Conservation (phyloP, 2,113 vertebrate genomes). For the Python bivittatus region DNA sequence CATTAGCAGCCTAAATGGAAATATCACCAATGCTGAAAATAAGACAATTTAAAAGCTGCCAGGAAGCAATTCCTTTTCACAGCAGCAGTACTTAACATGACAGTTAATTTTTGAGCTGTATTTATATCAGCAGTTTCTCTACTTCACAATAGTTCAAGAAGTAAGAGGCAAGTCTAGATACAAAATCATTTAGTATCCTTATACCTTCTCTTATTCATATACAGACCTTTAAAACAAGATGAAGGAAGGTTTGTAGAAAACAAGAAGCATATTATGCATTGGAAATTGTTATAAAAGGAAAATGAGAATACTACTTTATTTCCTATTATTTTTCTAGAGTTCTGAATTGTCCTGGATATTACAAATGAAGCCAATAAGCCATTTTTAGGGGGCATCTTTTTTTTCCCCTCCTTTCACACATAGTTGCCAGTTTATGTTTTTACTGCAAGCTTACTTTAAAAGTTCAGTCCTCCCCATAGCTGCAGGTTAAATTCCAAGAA, state of each 20-base stretch:
- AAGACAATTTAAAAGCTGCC: background rate
- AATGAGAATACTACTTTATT: background rate
- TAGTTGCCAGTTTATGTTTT: background rate
- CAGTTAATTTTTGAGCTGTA: background rate
- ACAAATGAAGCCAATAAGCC: background rate
- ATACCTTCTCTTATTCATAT: background rate
- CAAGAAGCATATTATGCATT: constrained; percentile 17
- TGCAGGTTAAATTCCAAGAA: constrained; percentile 6
- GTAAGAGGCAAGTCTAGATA: background rate
- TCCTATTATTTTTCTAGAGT: background rate
- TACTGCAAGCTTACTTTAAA: background rate
- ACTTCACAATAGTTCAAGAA: background rate
- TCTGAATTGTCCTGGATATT: background rate
- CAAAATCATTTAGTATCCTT: background rate
- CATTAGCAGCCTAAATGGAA: background rate
- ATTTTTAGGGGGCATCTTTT: background rate
- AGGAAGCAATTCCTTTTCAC: background rate
- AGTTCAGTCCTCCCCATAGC: background rate
- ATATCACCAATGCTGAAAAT: background rate
- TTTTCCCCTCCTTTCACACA: background rate
- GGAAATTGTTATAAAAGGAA: background rate
- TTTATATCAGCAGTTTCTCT: background rate
- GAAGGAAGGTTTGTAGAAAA: accelerated
- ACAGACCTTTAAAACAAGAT: background rate
- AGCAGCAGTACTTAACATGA: background rate